Percentiles rank a stretch among this genome's conserved stretches.
phyloP scores from a whole-genome alignment of 2,113 vertebrate genomes.

The Eulemur macaco region DNA sequence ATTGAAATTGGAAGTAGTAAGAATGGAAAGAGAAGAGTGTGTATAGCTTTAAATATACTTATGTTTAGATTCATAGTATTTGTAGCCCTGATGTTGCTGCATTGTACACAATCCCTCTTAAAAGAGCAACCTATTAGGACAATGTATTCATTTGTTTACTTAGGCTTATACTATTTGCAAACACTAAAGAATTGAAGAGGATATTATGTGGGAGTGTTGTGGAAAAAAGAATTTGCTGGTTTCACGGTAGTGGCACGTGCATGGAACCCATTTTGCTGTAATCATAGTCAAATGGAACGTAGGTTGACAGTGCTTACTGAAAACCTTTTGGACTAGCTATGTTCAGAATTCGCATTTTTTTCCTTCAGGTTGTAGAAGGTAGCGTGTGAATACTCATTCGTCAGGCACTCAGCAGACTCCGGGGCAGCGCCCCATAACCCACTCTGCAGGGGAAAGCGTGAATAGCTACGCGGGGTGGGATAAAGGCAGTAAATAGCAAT shows the following conservation, averaged over 20 bases:
- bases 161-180: background rate
- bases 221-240: background rate
- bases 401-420: background rate
- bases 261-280: background rate
- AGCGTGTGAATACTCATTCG: background rate
- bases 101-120: background rate
- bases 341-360: background rate
- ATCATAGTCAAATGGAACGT: background rate
- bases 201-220: background rate
- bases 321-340: background rate
- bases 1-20: background rate
- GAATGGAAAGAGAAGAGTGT: background rate
- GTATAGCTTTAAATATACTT: background rate
- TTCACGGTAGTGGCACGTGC: background rate
- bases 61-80: background rate
- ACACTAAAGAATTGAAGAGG: background rate
- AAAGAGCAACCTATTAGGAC: background rate
- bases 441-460: background rate
- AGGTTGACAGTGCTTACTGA: background rate
- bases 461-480: background rate
- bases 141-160: slow-evolving; percentile 29
- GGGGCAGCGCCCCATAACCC: background rate
- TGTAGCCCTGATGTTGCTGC: background rate
- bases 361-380: background rate
- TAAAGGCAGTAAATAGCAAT: background rate